Evolutionary conservation across 2,888 invertebrate genomes (phyloP).

Genomic region (Agrilus biguttatus): DNA sequence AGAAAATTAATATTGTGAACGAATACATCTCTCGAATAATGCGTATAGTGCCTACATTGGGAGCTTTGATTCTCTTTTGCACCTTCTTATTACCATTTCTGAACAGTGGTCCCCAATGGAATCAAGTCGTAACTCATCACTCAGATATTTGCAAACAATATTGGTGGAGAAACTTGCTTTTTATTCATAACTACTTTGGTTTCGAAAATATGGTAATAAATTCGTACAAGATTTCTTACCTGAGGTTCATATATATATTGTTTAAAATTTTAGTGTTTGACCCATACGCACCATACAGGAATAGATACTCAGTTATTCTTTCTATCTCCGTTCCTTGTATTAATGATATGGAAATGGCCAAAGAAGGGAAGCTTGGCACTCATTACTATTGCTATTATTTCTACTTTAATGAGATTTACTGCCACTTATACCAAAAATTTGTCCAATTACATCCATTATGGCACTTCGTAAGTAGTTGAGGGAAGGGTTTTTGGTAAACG

Average conservation of each 20-base stretch:
- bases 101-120: constrained; percentile 55
- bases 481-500: background rate
- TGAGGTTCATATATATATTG: background rate
- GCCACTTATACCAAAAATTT: constrained; percentile 43
- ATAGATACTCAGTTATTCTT: constrained; percentile 56
- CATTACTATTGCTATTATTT: constrained; percentile 33
- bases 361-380: constrained; percentile 35
- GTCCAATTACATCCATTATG: constrained; percentile 53
- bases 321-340: constrained; percentile 43
- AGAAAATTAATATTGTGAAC: constrained; percentile 38
- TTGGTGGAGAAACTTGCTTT: constrained; percentile 58
- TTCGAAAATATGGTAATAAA: constrained; percentile 50
- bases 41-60: constrained; percentile 48
- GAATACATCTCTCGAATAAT: constrained; percentile 49
- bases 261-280: constrained; percentile 42
- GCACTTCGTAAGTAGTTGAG: constrained; percentile 44
- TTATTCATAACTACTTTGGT: constrained; percentile 59
- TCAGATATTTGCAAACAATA: constrained; percentile 50
- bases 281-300: constrained; percentile 57
- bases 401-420: constrained; percentile 46
- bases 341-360: constrained; percentile 46
- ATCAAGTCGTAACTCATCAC: constrained; percentile 50
- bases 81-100: constrained; percentile 48
- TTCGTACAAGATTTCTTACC: background rate
- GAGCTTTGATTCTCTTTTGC: constrained; percentile 50